Evolutionary conservation across 2,888 invertebrate species (phyloP), one percentile per base, ranked within the genome.

Genomic region (Atethmia centrago): DNA sequence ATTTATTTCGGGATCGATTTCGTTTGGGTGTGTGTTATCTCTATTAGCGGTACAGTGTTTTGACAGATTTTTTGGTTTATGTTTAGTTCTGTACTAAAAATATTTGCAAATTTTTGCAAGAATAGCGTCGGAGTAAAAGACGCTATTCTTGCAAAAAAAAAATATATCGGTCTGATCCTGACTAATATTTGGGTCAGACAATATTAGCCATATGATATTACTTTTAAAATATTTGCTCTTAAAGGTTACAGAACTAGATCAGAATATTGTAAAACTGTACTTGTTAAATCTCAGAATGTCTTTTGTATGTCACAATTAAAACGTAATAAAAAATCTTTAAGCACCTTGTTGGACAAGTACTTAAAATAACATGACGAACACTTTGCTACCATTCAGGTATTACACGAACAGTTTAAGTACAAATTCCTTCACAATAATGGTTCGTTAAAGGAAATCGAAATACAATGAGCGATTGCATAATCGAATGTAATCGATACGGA

Each of bases 381-480:
- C 53, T 74, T 67, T 45, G 63, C 49, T 71, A n/a, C 55, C 25
- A 66, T 82, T 36, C 19, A 42, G n/a, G 8, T 56, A 67, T 42
- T 58, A 66, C 36, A 61, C 3, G 21, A 47, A 55, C 19, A 12
- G n/a, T 47, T 72, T 31, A 66, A 62, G 31, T 31, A 21, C 28
- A 47, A 75, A 76, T 70, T 49, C n/a, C 53, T 71, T 70, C 9
- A 25, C 25, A 56, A 74, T 59, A 79, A 74, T 55, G 21, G 5
- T 64, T 78, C 56, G 56, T 61, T 69, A 77, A 86, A 84, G 72
- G 74, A 80, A 83, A 79, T 86, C 84, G 82, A 81, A 79, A 88
- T 87, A 88, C 79, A 85, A 82, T 85, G 83, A 53, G n/a, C 80
- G 82, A 80, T 87, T 87, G 74, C 75, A 74, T 84, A 79, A 86